phyloP scores from a whole-genome alignment of 2,797 vertebrate species.

The Smutsia gigantea region DNA sequence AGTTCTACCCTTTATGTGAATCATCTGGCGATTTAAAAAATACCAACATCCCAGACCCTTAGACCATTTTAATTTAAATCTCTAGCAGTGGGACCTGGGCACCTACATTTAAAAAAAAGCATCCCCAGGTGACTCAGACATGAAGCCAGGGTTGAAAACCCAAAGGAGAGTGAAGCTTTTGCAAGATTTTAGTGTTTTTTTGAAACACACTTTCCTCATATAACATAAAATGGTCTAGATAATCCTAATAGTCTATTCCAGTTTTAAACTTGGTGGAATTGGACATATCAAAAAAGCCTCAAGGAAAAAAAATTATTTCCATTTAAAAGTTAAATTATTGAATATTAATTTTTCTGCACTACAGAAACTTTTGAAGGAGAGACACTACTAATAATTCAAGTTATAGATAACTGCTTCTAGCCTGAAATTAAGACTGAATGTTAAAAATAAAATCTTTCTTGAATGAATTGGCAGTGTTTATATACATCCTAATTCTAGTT shows the following conservation, averaged over 20 bases:
- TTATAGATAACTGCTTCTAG: background rate
- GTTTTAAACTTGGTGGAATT: background rate
- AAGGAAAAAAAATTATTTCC: background rate
- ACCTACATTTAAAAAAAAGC: background rate
- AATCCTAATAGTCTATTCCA: background rate
- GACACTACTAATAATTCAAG: background rate
- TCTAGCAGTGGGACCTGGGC: background rate
- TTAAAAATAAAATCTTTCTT: conserved; percentile 5
- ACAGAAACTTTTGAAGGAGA: background rate
- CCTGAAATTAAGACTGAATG: conserved; percentile 20
- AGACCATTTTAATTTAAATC: background rate
- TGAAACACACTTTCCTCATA: background rate
- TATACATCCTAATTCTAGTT: background rate
- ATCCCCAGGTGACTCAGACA: background rate
- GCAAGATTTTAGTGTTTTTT: background rate
- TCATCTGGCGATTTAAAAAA: background rate
- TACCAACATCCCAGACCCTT: background rate
- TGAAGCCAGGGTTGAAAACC: background rate
- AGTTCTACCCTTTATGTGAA: background rate
- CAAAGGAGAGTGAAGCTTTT: background rate
- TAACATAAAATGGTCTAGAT: background rate
- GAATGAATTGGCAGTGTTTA: background rate
- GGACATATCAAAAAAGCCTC: background rate
- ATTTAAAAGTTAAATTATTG: background rate
- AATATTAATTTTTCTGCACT: background rate